phyloP scores from a whole-genome alignment of 2,888 invertebrate species.

The Elysia crispata region DNA sequence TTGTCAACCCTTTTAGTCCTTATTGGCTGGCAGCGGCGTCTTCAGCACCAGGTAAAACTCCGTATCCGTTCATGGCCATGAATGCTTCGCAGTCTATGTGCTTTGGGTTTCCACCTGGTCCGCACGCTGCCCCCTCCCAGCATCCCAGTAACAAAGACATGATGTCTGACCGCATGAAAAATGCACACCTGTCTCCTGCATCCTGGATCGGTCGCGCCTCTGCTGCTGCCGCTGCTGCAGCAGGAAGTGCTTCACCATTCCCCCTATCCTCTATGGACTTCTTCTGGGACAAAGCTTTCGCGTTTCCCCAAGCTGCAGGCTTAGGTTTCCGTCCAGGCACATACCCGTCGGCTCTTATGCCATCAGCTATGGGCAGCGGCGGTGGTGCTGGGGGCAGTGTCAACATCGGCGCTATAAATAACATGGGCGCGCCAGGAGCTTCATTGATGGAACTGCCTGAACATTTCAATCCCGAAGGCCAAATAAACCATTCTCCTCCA shows the following conservation, averaged over 20 bases:
- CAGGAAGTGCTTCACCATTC: slow-evolving; percentile 20
- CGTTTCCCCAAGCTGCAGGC: slow-evolving; percentile 45
- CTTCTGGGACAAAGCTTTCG: slow-evolving; percentile 54
- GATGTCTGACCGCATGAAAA: slow-evolving; percentile 43
- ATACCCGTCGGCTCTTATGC: slow-evolving; percentile 33
- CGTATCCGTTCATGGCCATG: slow-evolving; percentile 53
- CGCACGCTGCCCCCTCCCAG: background rate
- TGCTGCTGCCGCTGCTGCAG: background rate
- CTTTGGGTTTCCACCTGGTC: slow-evolving; percentile 48
- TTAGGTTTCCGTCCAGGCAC: slow-evolving; percentile 37
- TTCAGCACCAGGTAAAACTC: slow-evolving; percentile 37
- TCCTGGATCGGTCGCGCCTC: slow-evolving; percentile 49
- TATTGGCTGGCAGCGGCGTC: slow-evolving; percentile 47
- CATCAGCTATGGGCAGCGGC: slow-evolving; percentile 26
- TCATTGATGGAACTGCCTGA: slow-evolving; percentile 40
- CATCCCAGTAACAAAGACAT: slow-evolving; percentile 39
- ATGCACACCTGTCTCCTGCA: slow-evolving; percentile 21
- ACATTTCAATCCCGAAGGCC: slow-evolving; percentile 18
- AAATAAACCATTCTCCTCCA: background rate
- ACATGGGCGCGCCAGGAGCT: too few relatives aligned
- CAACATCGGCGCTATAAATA: too few relatives aligned
- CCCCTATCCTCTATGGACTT: slow-evolving; percentile 50
- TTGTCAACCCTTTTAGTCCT: slow-evolving; percentile 49
- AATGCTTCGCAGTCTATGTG: slow-evolving; percentile 54
- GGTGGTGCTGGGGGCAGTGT: too few relatives aligned